Evolutionary conservation across 2,113 vertebrate species (phyloP), one percentile per base, ranked within the genome.

Genomic region (Ophiodon elongatus): DNA sequence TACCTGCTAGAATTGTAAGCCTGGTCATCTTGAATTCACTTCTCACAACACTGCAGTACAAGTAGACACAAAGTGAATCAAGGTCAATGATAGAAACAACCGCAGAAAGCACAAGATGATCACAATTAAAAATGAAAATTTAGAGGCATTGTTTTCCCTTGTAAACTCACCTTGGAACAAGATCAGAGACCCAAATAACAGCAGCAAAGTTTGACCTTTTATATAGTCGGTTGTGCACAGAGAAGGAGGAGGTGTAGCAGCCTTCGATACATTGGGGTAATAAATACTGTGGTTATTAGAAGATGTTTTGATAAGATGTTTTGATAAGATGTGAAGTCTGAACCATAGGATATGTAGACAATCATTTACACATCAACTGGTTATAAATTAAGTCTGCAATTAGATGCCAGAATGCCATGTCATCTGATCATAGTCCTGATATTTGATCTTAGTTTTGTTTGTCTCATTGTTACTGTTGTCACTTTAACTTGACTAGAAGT

Each of bases 1-100:
- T 90, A 95, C 94, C 94, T 91, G 93, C 92, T 47, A 94, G 64
- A 41, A 93, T 8, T 15, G 93, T 92, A 19, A 94, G 79, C 45
- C 27, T 94, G 15, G 89, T 72, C 92, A 95, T 95, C 52, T 79
- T 89, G 60, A 77, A 52, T 29, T 39, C 2, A 33, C 25, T 62
- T 52, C 1, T 47, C 50, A 60, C 59, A 78, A 59, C 2, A 21
- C 45, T 59, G 47, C 9, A 62, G 56, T 37, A 29, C 85, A 83
- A 43, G 7, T 4, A 63, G 47, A 89, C 11, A 90, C 84, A 70
- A 56, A n/a, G 2, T 23, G 0, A 68, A 39, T 1, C 6, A 70
- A 8, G 1, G 31, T 67, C 3, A 31, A 43, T 31, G 21, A 68
- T 0, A 27, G 4, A 73, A 27, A 8, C 0, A 65, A 66, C 25